phyloP scores from a whole-genome alignment of 2,888 invertebrate genomes.

The Folsomia manolachei region DNA sequence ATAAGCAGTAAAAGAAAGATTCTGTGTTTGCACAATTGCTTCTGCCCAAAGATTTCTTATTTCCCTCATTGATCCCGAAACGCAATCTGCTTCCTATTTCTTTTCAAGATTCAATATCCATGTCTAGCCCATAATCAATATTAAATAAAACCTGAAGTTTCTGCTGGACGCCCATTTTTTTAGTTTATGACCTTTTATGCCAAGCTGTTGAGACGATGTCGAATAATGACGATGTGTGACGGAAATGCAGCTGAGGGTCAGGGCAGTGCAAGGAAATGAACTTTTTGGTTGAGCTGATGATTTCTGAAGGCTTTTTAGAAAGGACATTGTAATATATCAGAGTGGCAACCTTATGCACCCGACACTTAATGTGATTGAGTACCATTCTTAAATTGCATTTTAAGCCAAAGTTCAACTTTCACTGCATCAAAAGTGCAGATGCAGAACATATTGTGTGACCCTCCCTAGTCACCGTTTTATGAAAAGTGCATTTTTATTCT shows the following conservation, averaged over 20 bases:
- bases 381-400: neutral
- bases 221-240: neutral
- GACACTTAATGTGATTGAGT: neutral
- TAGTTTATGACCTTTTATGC: neutral
- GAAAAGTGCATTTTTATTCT: slow-evolving; percentile 3
- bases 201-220: too few species aligned
- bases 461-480: neutral
- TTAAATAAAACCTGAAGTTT: neutral
- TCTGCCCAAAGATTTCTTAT: neutral
- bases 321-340: neutral
- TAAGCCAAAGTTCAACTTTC: neutral
- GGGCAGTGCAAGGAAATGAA: neutral
- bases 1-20: neutral
- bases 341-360: neutral
- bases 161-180: neutral
- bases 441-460: neutral
- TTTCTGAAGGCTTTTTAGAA: neutral
- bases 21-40: neutral
- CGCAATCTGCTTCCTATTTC: neutral
- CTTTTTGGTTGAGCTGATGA: too few species aligned
- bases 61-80: slow-evolving; percentile 20
- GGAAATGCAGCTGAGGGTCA: too few species aligned
- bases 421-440: neutral
- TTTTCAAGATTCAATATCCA: neutral
- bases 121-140: neutral